Percentiles rank a stretch among this genome's conserved stretches.
These are phyloP conservation scores for Catharus minimus DNA, from an alignment of 2,113 vertebrate genomes.

Conservation along the genomic window DNA sequence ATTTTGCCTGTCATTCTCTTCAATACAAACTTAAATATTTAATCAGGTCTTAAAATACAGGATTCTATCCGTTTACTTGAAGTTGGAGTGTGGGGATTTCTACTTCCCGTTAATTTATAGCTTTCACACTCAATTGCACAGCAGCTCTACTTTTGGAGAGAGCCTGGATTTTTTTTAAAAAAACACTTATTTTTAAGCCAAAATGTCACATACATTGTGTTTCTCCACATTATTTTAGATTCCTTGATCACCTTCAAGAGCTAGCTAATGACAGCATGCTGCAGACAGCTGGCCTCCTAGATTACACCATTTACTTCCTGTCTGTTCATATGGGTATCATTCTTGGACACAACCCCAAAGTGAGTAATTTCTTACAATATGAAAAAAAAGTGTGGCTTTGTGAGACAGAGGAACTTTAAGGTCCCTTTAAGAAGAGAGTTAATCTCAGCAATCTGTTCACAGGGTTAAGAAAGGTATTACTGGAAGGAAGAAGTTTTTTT, in stretches of 20 bases:
- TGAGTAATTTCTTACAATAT: background rate
- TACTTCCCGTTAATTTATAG: background rate
- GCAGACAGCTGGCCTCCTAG: background rate
- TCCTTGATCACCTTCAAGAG: background rate
- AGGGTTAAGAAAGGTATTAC: background rate
- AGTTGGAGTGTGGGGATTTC: rapidly evolving
- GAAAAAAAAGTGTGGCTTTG: background rate
- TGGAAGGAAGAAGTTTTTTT: background rate
- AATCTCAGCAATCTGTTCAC: background rate
- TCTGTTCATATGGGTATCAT: background rate
- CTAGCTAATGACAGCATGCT: background rate
- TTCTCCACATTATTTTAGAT: background rate
- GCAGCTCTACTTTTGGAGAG: background rate
- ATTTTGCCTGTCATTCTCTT: background rate
- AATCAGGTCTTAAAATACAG: background rate
- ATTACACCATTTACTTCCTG: background rate
- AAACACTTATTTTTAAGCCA: background rate
- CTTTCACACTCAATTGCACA: background rate
- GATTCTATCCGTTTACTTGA: background rate
- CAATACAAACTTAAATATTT: background rate
- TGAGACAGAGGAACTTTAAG: background rate
- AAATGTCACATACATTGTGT: background rate
- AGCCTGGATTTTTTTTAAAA: background rate
- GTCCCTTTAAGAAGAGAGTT: background rate
- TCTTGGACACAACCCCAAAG: background rate